Base-by-base conservation (phyloP, 2,888 invertebrate genomes). In the Balanococcus diminutus region DNA sequence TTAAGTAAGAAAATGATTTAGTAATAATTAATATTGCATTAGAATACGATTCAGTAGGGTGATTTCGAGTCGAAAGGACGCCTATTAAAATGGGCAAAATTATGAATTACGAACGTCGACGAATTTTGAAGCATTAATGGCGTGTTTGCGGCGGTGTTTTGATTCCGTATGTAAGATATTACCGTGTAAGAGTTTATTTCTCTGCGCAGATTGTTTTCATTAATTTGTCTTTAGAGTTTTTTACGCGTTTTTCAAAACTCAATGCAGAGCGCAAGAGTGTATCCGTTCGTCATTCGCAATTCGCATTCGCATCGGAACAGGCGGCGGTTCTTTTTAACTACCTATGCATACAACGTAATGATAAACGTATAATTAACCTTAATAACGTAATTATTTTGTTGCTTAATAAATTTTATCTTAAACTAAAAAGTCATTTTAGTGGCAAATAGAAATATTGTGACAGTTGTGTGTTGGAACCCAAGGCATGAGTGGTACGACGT, bases 401-500 rank as follows among this genome's bases (percentile, higher is more conserved):
- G 75, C 75, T 32, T 79, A 67, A 79, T 79, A 36, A 79, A 79
- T 79, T 79, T 79, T 19, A 79, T 79, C 36, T 79, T 36, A 36
- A 36, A 79, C 36, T 32, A 79, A 79, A 79, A 79, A 79, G 75
- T 79, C 75, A 79, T 79, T 79, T 79, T 79, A 79, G 36, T 79
- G 32, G 75, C 75, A 28, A 79, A 79, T 79, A 79, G 75, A 79
- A 79, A 79, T 79, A 79, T 79, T 82, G 81, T 82, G 81, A 82
- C 81, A 82, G 81, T 82, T 82, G 42, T 36, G 42, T 81, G 51
- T 42, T 46, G 28, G 81, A 83, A 32, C 31, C 31, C 28, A 28
- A 51, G 51, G 61, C 56, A 83, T 83, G n/a, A 61, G 83, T 83
- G 83, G 28, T 83, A 51, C 51, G 83, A 83, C 83, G 83, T 83